These are phyloP conservation scores for Scaptomyza hsui DNA, from an alignment of 1,140 invertebrate species.

Conservation along the genomic window DNA sequence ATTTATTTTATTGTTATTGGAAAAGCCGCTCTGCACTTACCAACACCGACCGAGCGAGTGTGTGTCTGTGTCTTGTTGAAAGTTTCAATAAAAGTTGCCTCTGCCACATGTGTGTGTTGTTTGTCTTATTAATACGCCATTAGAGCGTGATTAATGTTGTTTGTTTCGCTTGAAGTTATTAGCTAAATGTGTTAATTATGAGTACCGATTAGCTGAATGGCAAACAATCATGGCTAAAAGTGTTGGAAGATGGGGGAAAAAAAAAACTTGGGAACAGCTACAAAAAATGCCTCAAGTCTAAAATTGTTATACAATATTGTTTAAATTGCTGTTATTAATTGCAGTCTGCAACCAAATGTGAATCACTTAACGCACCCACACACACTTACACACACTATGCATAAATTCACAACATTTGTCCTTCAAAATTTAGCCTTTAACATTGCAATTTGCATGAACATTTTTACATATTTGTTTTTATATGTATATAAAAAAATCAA, in stretches of 20 bases:
- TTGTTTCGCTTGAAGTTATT: slow-evolving; percentile 78
- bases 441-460: slow-evolving; percentile 24
- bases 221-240: not conserved
- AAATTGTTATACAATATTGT: not conserved
- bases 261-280: not conserved
- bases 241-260: not conserved
- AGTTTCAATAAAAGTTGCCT: slow-evolving; percentile 76
- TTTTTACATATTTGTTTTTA: slow-evolving; percentile 46
- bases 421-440: slow-evolving; percentile 25
- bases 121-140: slow-evolving; percentile 76
- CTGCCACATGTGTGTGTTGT: slow-evolving; percentile 35
- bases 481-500: slow-evolving; percentile 23
- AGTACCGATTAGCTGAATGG: slow-evolving; percentile 64
- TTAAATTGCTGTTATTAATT: slow-evolving; percentile 1
- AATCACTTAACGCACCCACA: slow-evolving; percentile 3
- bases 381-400: slow-evolving; percentile 1
- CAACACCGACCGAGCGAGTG: slow-evolving; percentile 5
- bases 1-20: slow-evolving; percentile 81
- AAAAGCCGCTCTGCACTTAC: slow-evolving; percentile 44
- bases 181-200: slow-evolving; percentile 82
- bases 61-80: slow-evolving; percentile 46
- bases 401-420: slow-evolving; percentile 18
- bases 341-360: not conserved
- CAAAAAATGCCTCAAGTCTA: not conserved
- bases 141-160: slow-evolving; percentile 79